A percentile compares a stretch with the other conserved stretches of the same genome.
These are phyloP conservation scores for Ciconia stormi DNA, from an alignment of 2,113 vertebrate species.

Conservation along the genomic window DNA sequence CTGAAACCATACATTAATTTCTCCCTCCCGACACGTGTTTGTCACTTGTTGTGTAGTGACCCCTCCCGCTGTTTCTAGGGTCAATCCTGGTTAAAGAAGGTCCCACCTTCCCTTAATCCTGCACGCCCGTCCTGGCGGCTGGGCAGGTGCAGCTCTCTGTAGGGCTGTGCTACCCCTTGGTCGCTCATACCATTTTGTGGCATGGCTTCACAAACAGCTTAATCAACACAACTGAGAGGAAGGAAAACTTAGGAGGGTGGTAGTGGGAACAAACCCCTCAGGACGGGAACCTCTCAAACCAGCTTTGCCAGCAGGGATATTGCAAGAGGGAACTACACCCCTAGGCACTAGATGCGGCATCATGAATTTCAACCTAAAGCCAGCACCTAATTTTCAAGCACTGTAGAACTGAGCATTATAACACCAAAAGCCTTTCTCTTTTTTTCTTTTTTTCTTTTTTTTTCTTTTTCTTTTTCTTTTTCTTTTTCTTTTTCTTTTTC, in stretches of 20 bases:
- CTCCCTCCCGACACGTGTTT: rapidly evolving
- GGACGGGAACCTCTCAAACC: constrained; percentile 20
- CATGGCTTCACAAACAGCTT: neutral
- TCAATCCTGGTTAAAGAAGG: neutral
- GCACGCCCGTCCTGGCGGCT: neutral
- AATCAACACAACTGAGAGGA: neutral
- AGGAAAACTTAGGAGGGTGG: neutral
- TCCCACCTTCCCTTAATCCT: neutral
- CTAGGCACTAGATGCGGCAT: neutral
- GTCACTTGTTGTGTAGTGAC: neutral
- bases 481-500: too few relatives aligned
- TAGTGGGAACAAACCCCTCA: neutral
- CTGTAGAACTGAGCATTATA: neutral
- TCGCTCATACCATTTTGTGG: rapidly evolving
- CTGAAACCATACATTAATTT: neutral
- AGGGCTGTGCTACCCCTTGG: neutral
- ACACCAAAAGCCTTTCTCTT: neutral
- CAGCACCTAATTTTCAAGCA: neutral
- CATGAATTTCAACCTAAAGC: neutral
- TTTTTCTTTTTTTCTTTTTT: too few relatives aligned
- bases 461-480: too few relatives aligned
- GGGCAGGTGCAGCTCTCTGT: neutral
- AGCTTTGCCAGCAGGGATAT: neutral
- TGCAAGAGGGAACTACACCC: neutral
- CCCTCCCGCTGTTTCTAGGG: neutral